Conservation (phyloP, 2,888 invertebrate species). For the Amitus sp. region DNA sequence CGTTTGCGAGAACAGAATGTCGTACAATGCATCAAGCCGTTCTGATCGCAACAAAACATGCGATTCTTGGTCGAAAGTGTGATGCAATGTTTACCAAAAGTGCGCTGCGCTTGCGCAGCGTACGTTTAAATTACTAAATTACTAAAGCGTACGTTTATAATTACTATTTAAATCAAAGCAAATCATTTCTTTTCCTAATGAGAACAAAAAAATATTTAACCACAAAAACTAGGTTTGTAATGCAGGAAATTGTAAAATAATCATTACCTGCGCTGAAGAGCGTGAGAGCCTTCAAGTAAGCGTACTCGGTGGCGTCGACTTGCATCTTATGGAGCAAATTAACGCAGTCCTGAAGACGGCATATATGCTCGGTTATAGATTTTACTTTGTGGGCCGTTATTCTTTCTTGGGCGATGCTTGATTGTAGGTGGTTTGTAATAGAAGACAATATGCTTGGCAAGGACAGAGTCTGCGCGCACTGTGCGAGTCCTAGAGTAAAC, state of each 20-base stretch:
- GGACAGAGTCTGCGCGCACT: constrained; percentile 82
- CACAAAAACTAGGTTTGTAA: constrained; percentile 39
- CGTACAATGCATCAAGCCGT: too few relatives aligned
- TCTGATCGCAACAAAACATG: too few relatives aligned
- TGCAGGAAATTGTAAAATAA: too few relatives aligned
- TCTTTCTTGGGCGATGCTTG: constrained; percentile 78
- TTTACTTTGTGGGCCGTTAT: constrained; percentile 80
- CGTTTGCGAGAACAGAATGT: too few relatives aligned
- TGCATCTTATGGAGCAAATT: constrained; percentile 78
- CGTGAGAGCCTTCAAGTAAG: constrained; percentile 85
- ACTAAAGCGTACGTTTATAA: too few relatives aligned
- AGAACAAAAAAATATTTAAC: too few relatives aligned
- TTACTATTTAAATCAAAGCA: too few relatives aligned
- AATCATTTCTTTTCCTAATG: too few relatives aligned
- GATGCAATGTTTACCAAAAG: too few relatives aligned
- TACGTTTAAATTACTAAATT: too few relatives aligned
- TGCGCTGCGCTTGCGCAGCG: too few relatives aligned
- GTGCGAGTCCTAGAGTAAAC: constrained; percentile 89
- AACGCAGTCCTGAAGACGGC: constrained; percentile 85
- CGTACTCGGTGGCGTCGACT: constrained; percentile 86
- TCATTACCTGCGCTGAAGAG: constrained; percentile 88
- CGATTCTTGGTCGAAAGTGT: too few relatives aligned
- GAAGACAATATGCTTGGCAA: constrained; percentile 85
- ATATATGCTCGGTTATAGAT: constrained; percentile 82
- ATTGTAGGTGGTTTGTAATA: constrained; percentile 82